These are phyloP conservation scores for Drosophila longiperda DNA, from an alignment of 2,888 invertebrate species.

Conservation along the genomic window DNA sequence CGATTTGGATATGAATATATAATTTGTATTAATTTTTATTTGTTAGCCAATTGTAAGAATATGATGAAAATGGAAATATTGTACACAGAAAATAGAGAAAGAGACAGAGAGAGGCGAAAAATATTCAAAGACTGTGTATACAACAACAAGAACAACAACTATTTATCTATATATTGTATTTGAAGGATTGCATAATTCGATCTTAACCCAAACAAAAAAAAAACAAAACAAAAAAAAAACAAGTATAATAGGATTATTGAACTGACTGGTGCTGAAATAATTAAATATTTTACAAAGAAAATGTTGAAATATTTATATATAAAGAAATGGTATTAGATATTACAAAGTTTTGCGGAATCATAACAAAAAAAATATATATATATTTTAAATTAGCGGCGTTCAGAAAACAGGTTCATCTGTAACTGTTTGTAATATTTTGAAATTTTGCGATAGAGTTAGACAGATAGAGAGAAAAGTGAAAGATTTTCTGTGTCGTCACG, in stretches of 20 bases:
- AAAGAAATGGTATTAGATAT: slow-evolving; percentile 57
- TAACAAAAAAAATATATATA: slow-evolving; percentile 40
- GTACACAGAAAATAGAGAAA: slow-evolving; percentile 22
- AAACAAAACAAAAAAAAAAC: slow-evolving; percentile 23
- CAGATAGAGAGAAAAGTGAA: slow-evolving; percentile 68
- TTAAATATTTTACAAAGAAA: slow-evolving; percentile 61
- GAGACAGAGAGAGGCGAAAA: slow-evolving; percentile 12
- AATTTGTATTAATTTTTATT: background rate
- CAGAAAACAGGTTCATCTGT: slow-evolving; percentile 60
- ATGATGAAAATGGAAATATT: slow-evolving; percentile 6
- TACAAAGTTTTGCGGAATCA: slow-evolving; percentile 65
- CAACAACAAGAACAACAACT: slow-evolving; percentile 83
- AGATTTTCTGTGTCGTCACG: slow-evolving; percentile 66
- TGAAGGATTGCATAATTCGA: slow-evolving; percentile 53
- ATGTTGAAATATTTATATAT: slow-evolving; percentile 40
- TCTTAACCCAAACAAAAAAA: slow-evolving; percentile 44
- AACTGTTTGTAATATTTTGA: slow-evolving; percentile 47
- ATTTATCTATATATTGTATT: slow-evolving; percentile 74
- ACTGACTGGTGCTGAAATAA: slow-evolving; percentile 72
- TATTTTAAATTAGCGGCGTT: slow-evolving; percentile 67
- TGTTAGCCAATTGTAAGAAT: background rate
- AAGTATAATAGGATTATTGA: slow-evolving; percentile 35
- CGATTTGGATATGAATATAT: slow-evolving; percentile 1
- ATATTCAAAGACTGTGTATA: slow-evolving; percentile 56
- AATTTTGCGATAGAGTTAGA: slow-evolving; percentile 62